These are phyloP conservation scores for Flexamia atlantica DNA, from an alignment of 2,888 invertebrate species.

Conservation along the genomic window DNA sequence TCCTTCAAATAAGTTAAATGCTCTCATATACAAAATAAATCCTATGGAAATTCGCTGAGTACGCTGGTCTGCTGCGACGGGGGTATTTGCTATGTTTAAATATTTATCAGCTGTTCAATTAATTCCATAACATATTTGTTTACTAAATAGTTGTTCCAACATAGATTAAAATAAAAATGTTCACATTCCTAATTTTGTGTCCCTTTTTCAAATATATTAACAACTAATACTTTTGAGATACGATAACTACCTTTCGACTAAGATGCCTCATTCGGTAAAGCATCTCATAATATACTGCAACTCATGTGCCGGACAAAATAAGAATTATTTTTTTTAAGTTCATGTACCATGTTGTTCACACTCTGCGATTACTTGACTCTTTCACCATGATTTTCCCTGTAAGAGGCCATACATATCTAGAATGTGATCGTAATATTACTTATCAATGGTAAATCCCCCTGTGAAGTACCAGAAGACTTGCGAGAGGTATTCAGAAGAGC, in stretches of 20 bases:
- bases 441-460: constrained; percentile 19
- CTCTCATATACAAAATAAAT: too few relatives aligned
- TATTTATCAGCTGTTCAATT: too few relatives aligned
- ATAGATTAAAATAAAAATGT: too few relatives aligned
- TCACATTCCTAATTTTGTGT: too few relatives aligned
- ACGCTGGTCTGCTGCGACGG: too few relatives aligned
- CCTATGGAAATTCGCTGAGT: too few relatives aligned
- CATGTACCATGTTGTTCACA: constrained; percentile 33
- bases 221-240: too few relatives aligned
- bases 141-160: too few relatives aligned
- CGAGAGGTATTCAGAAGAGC: constrained; percentile 25
- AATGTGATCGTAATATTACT: constrained; percentile 56
- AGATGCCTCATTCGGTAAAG: background rate
- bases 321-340: constrained; percentile 52
- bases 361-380: background rate
- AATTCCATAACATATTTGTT: too few relatives aligned
- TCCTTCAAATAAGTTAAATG: too few relatives aligned
- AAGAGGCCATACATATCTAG: constrained; percentile 53
- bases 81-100: too few relatives aligned
- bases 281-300: constrained; percentile 54
- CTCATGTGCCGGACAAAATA: constrained; percentile 59
- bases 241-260: constrained; percentile 18
- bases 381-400: constrained; percentile 50
- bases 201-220: too few relatives aligned
- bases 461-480: constrained; percentile 56